Base-by-base conservation (phyloP, 2,113 vertebrate species). In the Synchiropus splendidus region DNA sequence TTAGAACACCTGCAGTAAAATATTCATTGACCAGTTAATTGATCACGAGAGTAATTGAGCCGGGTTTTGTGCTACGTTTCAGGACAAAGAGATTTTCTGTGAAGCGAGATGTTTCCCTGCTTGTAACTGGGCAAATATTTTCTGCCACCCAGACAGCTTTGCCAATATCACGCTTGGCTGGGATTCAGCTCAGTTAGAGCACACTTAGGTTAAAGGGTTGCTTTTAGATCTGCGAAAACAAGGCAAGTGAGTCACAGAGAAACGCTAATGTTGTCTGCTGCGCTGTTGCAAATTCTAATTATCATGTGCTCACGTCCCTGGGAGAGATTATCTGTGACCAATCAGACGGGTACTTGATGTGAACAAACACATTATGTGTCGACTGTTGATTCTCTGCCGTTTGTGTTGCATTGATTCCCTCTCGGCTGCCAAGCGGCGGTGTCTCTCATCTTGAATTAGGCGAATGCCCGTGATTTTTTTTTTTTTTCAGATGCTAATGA, bases 91-190 rank as follows among this genome's bases (percentile, higher is more conserved):
- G 47, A 54, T 56, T 76, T 64, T 71, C 57, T 65, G 61, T 60
- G 39, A 67, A 65, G 51, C 39, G 41, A 70, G 48, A 65, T 42
- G 49, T 67, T 56, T 48, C 61, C 53, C 60, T 31, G 54, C 73
- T 70, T 55, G 69, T 78, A 74, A 63, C 62, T 21, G 63, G 74
- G 67, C 61, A 62, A 70, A 79, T 72, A 79, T 74, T 74, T 66
- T 67, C 67, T 61, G 56, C 54, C 47, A 65, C 69, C 67, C 54
- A 58, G 70, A 70, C 68, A 47, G 64, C 64, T 73, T 68, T 65
- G 79, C 72, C 70, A 71, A 65, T 78, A 80, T 72, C 72, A 64
- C 65, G 63, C 54, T 59, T 80, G 77, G 75, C 75, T 73, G 67
- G 55, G 51, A 70, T 78, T 76, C 73, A 75, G 56, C 65, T 67